These are phyloP conservation scores for Andrena bicolor DNA, from an alignment of 2,888 invertebrate genomes.

Conservation along the genomic window DNA sequence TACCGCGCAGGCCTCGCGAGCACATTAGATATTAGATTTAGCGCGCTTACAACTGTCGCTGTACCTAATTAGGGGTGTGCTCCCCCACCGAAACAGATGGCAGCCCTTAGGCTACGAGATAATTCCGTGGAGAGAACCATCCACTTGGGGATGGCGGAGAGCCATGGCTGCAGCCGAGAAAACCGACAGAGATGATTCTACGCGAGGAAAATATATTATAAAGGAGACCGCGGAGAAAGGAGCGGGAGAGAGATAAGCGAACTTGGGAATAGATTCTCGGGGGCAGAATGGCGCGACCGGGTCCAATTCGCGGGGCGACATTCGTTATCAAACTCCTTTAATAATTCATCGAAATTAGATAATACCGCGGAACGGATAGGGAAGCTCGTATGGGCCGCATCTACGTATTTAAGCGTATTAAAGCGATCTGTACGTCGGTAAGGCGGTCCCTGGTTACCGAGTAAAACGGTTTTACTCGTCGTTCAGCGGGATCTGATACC, in stretches of 20 bases:
- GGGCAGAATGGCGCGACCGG: constrained; percentile 37
- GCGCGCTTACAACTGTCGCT: constrained; percentile 80
- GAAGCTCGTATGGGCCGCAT: constrained; percentile 17
- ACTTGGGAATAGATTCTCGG: constrained; percentile 51
- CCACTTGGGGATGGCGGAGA: constrained; percentile 33
- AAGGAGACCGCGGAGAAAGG: constrained; percentile 4
- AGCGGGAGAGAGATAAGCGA: constrained; percentile 39
- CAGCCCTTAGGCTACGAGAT: constrained; percentile 82
- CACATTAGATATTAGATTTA: constrained; percentile 82
- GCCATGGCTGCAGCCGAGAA: constrained; percentile 37
- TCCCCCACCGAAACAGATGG: constrained; percentile 83
- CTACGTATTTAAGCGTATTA: constrained; percentile 54
- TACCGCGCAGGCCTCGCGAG: constrained; percentile 40
- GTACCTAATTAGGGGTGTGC: constrained; percentile 81
- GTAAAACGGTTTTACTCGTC: constrained; percentile 73
- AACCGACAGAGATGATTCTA: constrained; percentile 53
- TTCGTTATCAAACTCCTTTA: constrained; percentile 76
- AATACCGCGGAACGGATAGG: constrained; percentile 59
- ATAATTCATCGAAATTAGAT: constrained; percentile 80
- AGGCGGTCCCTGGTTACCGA: constrained; percentile 47
- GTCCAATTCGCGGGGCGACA: constrained; percentile 62
- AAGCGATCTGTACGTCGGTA: constrained; percentile 41
- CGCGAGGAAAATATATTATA: constrained; percentile 20
- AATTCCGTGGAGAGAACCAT: constrained; percentile 72
- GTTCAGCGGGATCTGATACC: constrained; percentile 74